Evolutionary conservation across 2,113 vertebrate genomes (phyloP).

Genomic region (Promerops cafer): DNA sequence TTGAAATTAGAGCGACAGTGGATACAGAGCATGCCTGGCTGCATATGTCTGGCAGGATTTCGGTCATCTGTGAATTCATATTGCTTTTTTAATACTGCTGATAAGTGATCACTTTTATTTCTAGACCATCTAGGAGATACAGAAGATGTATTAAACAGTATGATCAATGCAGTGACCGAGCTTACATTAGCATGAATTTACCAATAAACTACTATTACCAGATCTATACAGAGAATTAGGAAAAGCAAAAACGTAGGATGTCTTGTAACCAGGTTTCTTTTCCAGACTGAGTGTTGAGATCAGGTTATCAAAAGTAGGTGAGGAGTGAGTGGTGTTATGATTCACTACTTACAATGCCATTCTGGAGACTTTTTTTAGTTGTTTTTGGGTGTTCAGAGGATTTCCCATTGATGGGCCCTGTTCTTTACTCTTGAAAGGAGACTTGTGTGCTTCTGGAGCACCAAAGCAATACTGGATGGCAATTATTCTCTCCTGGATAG

Average conservation of each 20-base stretch:
- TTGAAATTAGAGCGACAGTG: background rate
- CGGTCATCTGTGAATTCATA: background rate
- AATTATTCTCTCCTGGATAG: background rate
- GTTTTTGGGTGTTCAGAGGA: background rate
- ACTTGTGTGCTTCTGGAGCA: background rate
- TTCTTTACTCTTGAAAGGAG: background rate
- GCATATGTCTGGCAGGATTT: background rate
- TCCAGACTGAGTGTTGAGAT: background rate
- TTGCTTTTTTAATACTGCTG: constrained; percentile 19
- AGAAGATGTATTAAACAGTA: background rate
- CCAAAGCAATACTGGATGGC: background rate
- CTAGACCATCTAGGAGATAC: background rate
- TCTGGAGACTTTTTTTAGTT: background rate
- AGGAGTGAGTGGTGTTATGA: background rate
- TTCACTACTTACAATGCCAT: background rate
- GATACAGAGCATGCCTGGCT: constrained; percentile 19
- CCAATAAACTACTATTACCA: background rate
- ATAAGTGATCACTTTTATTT: constrained; percentile 1
- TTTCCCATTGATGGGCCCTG: background rate
- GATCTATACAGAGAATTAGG: background rate
- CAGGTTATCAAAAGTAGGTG: background rate
- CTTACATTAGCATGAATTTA: background rate
- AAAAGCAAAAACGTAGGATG: background rate
- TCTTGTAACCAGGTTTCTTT: background rate
- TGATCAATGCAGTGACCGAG: background rate